Conservation (phyloP, 2,888 invertebrate genomes). For the Drosophila tanythrix region DNA sequence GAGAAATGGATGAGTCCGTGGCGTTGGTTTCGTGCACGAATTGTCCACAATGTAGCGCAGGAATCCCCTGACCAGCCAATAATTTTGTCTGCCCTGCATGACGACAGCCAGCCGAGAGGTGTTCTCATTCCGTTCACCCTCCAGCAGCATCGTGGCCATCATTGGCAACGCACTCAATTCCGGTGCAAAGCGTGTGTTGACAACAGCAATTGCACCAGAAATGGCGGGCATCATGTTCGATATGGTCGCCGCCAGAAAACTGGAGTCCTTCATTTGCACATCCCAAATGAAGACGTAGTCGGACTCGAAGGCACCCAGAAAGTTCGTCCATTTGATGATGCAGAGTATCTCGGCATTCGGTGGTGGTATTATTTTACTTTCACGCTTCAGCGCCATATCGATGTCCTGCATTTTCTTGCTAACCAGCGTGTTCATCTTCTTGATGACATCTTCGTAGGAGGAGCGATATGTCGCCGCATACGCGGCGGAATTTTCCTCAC, state of each 20-base stretch:
- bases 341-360: constrained; percentile 83
- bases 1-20: constrained; percentile 82
- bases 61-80: constrained; percentile 82
- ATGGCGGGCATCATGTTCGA: constrained; percentile 82
- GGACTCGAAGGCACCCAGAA: constrained; percentile 80
- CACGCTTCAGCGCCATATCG: constrained; percentile 81
- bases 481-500: constrained; percentile 1
- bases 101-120: constrained; percentile 80
- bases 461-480: constrained; percentile 49
- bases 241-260: constrained; percentile 80
- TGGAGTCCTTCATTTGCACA: constrained; percentile 71
- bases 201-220: constrained; percentile 78
- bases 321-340: constrained; percentile 83
- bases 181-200: constrained; percentile 77
- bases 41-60: constrained; percentile 74
- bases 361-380: constrained; percentile 81
- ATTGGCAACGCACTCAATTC: constrained; percentile 66
- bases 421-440: constrained; percentile 82
- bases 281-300: constrained; percentile 82
- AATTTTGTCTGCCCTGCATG: constrained; percentile 80
- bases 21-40: constrained; percentile 83
- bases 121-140: constrained; percentile 60
- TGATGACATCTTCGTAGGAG: constrained; percentile 79
- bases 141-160: constrained; percentile 79
- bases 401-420: constrained; percentile 84